Conservation (phyloP, 2,797 vertebrate genomes). For the Erithacus rubecula region DNA sequence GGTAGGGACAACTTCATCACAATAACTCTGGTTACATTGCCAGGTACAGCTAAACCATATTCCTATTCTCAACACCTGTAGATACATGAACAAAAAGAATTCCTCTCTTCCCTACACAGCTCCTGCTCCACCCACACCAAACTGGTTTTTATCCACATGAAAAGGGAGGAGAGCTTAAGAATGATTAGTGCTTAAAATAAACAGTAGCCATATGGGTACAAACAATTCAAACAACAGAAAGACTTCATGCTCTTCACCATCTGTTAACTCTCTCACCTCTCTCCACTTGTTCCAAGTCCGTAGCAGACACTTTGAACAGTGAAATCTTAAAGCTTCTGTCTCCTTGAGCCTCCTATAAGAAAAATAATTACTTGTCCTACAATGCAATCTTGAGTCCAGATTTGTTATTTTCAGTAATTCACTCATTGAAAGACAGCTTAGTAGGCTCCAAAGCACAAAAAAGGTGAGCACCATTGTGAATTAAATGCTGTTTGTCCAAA, state of each 20-base stretch:
- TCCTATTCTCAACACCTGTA: not conserved
- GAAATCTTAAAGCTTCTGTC: slow-evolving; percentile 68
- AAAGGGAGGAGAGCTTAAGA: not conserved
- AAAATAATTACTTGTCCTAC: not conserved
- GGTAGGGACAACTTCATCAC: not conserved
- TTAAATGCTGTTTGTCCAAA: not conserved
- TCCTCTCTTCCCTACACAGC: not conserved
- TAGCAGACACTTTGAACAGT: slow-evolving; percentile 60
- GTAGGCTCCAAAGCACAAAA: not conserved
- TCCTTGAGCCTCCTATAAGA: slow-evolving; percentile 74
- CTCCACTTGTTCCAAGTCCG: slow-evolving; percentile 82
- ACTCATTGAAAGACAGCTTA: not conserved
- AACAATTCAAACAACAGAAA: not conserved
- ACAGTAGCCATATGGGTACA: not conserved
- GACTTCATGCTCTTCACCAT: not conserved
- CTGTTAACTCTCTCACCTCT: slow-evolving; percentile 76
- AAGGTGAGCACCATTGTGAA: not conserved
- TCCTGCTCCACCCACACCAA: not conserved
- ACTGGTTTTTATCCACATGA: not conserved
- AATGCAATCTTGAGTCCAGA: not conserved
- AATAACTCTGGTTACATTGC: not conserved
- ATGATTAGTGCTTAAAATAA: not conserved
- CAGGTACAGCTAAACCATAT: not conserved
- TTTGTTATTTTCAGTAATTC: not conserved
- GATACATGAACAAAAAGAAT: not conserved